Evolutionary conservation across 2,113 vertebrate species (phyloP).

Genomic region (Elaphurus davidianus): DNA sequence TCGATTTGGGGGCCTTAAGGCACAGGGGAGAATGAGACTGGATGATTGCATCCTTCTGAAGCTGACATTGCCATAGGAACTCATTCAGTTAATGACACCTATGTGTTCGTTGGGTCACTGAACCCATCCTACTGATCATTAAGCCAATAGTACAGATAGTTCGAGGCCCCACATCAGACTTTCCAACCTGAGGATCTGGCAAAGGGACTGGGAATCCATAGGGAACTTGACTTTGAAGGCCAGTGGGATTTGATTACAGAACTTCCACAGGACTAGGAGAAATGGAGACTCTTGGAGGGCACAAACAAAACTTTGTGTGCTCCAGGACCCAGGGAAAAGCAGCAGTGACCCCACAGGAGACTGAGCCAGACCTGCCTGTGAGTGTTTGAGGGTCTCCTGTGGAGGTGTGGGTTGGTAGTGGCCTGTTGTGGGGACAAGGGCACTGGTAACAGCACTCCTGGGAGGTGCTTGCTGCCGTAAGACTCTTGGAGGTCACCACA

Average conservation of each 20-base stretch:
- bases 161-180: not conserved
- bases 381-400: not conserved
- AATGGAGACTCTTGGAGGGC: not conserved
- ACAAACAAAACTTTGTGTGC: not conserved
- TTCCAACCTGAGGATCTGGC: not conserved
- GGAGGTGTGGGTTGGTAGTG: not conserved
- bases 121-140: not conserved
- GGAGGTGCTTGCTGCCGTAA: not conserved
- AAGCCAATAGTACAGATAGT: not conserved
- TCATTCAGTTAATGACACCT: not conserved
- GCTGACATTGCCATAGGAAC: not conserved
- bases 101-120: not conserved
- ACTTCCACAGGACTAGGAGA: not conserved
- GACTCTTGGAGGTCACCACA: not conserved
- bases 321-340: not conserved
- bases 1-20: not conserved
- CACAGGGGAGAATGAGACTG: not conserved
- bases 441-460: not conserved
- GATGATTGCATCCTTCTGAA: not conserved
- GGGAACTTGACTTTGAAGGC: not conserved
- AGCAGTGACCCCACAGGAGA: not conserved
- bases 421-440: not conserved
- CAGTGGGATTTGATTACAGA: not conserved
- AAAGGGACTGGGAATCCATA: not conserved
- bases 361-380: not conserved